Base-by-base conservation (phyloP, 1,140 invertebrate species). In the Drosophila kurseongensis region DNA sequence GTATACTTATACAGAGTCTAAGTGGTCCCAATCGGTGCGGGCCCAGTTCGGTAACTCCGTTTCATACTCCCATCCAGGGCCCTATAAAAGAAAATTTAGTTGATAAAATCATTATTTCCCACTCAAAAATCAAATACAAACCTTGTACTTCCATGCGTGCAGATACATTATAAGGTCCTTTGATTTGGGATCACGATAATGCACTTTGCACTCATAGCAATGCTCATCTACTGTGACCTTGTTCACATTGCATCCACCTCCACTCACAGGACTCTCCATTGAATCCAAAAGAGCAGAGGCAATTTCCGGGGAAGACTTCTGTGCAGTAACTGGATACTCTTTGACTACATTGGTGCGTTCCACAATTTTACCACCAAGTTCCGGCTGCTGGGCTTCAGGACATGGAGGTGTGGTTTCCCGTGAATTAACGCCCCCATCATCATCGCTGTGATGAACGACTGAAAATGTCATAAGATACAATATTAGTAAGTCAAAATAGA, bases 91-190 rank as follows among this genome's bases (percentile, higher is more conserved):
- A 62, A 5, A 35, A 72, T 5, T 23, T 12, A 55, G 3, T 18
- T 23, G 38, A 4, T 51, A 4, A 12, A 4, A 2, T 9, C 10
- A 18, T 8, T 2, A 16, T 23, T 5, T 32, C 12, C 4, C 4
- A 13, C 0, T 13, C 13, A 8, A n/a, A 32, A 18, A 12, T 23
- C 4, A 82, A 8, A 10, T 3, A 18, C 58, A 4, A 8, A 95
- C 96, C 93, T 96, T 96, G 92, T 98, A 99, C 90, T 96, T 96
- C 95, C 97, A 97, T 29, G 98, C 98, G 93, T 99, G 98, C 23
- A 99, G 94, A 93, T 98, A 99, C 97, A 99, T 98, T 54, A 98
- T 96, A 16, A 99, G 94, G 91, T 99, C 97, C 68, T 96, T 95
- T 0, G 97, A 96, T 61, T 96, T 96, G 0, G 98, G 98, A 93